These are phyloP conservation scores for Drosophila nigromelanica DNA, from an alignment of 1,140 invertebrate genomes.

Conservation along the genomic window DNA sequence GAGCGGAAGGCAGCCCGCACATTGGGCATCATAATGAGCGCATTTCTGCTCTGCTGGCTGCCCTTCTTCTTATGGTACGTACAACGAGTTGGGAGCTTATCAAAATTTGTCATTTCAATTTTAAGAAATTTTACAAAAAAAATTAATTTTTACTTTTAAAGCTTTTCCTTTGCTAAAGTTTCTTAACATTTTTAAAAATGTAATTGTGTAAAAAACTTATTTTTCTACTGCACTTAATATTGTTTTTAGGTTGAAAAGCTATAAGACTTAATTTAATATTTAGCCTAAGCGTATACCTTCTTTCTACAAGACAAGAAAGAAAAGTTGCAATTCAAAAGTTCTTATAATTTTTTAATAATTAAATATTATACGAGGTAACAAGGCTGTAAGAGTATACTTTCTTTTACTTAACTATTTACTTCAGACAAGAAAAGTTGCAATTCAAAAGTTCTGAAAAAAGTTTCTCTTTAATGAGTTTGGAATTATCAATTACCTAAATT, in stretches of 20 bases:
- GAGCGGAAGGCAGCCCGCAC: slow-evolving; percentile 97
- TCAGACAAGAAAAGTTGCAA: too few relatives aligned
- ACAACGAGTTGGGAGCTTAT: slow-evolving; percentile 48
- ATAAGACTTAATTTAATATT: neutral
- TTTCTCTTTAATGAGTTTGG: neutral
- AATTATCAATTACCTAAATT: slow-evolving; percentile 2
- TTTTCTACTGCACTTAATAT: too few relatives aligned
- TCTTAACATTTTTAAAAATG: neutral
- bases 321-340: slow-evolving; percentile 13
- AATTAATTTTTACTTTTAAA: neutral
- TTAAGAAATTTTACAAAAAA: neutral
- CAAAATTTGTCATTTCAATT: neutral
- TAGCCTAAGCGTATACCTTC: neutral
- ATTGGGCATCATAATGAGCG: slow-evolving; percentile 97
- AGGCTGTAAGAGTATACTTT: too few relatives aligned
- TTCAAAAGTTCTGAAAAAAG: neutral
- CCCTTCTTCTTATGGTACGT: slow-evolving; percentile 95
- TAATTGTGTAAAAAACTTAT: too few relatives aligned
- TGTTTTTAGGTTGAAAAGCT: neutral
- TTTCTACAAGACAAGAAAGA: neutral
- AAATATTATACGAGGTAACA: too few relatives aligned
- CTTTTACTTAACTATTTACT: too few relatives aligned
- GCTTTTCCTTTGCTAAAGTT: neutral
- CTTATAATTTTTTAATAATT: too few relatives aligned
- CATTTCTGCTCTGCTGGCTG: slow-evolving; percentile 96